Conservation (phyloP, 2,797 vertebrate species). For the Oreonectes daqikongensis region DNA sequence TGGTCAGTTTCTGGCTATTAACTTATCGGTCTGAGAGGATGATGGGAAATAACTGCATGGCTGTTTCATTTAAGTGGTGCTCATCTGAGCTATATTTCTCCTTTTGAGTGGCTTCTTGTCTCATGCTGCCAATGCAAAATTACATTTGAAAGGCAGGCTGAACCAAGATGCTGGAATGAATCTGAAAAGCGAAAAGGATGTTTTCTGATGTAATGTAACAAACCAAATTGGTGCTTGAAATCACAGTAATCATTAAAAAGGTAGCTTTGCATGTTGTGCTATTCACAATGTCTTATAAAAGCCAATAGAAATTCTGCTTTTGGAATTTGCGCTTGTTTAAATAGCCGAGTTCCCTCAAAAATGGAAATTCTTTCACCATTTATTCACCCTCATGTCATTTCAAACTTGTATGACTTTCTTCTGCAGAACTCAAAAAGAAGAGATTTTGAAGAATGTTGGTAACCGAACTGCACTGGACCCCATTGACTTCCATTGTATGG, state of each 20-base stretch:
- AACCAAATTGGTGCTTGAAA: neutral
- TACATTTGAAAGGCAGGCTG: neutral
- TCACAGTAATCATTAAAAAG: neutral
- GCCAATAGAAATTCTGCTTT: neutral
- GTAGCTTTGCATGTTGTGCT: neutral
- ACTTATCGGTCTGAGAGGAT: conserved; percentile 2
- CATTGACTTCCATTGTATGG: too few species aligned
- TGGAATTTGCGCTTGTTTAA: neutral
- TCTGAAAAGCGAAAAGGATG: neutral
- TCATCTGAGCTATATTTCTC: neutral
- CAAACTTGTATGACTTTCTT: neutral
- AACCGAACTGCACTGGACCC: too few species aligned
- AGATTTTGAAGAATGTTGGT: too few species aligned
- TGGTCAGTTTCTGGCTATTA: conserved; percentile 26
- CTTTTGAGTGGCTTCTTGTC: neutral
- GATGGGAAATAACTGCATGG: conserved; percentile 14
- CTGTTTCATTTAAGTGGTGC: neutral
- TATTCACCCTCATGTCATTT: too few species aligned
- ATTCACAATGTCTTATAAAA: neutral
- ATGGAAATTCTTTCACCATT: too few species aligned
- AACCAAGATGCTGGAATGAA: neutral
- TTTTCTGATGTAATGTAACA: neutral
- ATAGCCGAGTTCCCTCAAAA: too few species aligned
- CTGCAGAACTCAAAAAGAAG: too few species aligned
- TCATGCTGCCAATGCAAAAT: neutral